These are phyloP conservation scores for Tipula confusa DNA, from an alignment of 2,888 invertebrate genomes.

Conservation along the genomic window DNA sequence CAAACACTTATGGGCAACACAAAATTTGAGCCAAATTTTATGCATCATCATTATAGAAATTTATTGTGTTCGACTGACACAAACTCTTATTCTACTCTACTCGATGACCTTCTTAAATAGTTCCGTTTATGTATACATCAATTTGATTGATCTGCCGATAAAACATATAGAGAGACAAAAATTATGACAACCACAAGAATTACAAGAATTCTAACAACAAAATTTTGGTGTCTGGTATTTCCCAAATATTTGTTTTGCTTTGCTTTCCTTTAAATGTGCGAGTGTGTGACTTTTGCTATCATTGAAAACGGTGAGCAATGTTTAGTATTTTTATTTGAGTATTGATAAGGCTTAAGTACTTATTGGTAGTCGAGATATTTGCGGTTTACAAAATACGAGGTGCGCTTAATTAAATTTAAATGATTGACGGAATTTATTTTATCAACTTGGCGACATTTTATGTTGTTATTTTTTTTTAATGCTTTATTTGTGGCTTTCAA, in stretches of 20 bases:
- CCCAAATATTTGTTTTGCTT: conserved; percentile 21
- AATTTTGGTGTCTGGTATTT: conserved; percentile 7
- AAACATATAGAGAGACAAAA: not conserved
- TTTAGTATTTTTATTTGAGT: not conserved
- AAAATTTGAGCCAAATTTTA: not conserved
- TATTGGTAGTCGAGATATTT: not conserved
- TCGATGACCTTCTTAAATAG: not conserved
- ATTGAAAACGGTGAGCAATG: not conserved
- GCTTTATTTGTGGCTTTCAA: too few species aligned
- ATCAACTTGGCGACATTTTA: too few species aligned
- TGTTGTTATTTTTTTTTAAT: too few species aligned
- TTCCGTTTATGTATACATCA: not conserved
- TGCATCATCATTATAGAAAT: not conserved
- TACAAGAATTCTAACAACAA: not conserved
- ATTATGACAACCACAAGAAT: not conserved
- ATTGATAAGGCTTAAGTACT: too few species aligned
- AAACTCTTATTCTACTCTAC: not conserved
- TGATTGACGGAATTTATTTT: too few species aligned
- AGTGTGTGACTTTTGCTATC: not conserved
- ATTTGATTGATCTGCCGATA: not conserved
- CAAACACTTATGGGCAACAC: not conserved
- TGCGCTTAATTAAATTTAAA: too few species aligned
- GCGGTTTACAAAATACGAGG: not conserved
- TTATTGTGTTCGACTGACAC: not conserved
- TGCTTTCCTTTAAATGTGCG: not conserved